Base-by-base conservation (phyloP, 1,140 invertebrate species). In the Monomorium pharaonis region DNA sequence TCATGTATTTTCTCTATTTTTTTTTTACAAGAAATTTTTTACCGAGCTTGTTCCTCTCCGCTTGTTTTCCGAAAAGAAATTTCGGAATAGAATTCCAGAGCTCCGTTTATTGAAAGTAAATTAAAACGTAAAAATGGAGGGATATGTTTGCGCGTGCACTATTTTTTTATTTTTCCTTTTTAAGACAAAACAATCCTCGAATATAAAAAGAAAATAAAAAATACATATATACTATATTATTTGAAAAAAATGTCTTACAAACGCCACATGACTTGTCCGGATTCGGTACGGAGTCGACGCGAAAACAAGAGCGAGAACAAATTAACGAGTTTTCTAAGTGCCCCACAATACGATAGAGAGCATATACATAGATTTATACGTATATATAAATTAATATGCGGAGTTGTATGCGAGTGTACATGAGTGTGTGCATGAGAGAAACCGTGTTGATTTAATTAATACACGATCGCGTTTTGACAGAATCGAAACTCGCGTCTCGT, bases 321-420 rank as follows among this genome's bases (percentile, higher is more conserved):
- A 54, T 56, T 27, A 60, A 84, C 65, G 54, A 56, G 63, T 84
- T 56, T 72, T 58, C 51, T 77, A 84, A 86, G 70, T 85, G 65
- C 60, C 56, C 77, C 76, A 30, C 37, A 81, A 9, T 81, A 30
- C 24, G 42, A 85, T 27, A 54, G 37, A 67, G 75, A 69, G 33
- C 33, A 77, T 12, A 75, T 37, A 65, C 62, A 21, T 62, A 67
- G 65, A 72, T 88, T 75, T 86, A 84, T 86, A 90, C 65, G 77
- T 30, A 42, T 30, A 42, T 69, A 62, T 80, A 65, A 14, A 56
- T 42, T 44, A 54, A 27, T n/a, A n/a, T 76, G 47, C 60, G n/a
- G 10, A 70, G 21, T 51, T 44, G 65, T 60, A 10, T 70, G 75
- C 51, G 87, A 86, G 60, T 24, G 65, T 65, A 42, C 58, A 24